Evolutionary conservation across 2,888 invertebrate species (phyloP), one percentile per base, ranked within the genome.

Genomic region (Brachynemurus nebulosus): DNA sequence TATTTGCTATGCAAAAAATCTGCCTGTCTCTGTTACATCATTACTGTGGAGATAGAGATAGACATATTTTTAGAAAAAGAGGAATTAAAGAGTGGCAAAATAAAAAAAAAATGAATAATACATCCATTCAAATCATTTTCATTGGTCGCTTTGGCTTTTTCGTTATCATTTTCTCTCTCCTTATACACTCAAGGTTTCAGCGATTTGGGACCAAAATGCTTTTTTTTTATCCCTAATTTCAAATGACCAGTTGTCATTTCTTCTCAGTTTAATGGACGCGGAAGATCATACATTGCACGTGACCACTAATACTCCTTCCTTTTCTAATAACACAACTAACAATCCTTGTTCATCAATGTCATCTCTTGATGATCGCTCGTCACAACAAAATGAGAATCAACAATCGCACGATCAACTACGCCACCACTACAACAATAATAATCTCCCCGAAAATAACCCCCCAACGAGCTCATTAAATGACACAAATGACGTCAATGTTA

Each of bases 401-500:
- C 30, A 30, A 14, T 30, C 30, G 14, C 27, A 27, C 11, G n/a
- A n/a, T 12, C 3, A n/a, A 30, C 2, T 4, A 5, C 30, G 14
- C 14, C 30, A 11, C 14, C 30, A 11, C 14, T 4, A 11, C 14
- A 7, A 30, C 30, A 30, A 5, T 27, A 3, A 27, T 12, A 27
- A 2, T 11, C 5, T 30, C n/a, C 30, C 30, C 14, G 11, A 3
- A 12, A 14, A 6, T 23, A 7, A 12, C n/a, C 4, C 30, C n/a
- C 6, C 30, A 30, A 12, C 30, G 4, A 14, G 14, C 14, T 30
- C n/a, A 4, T 30, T 30, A 30, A 30, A 30, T n/a, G 62, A 61
- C 14, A 23, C 34, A 5, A 35, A 42, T 42, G 36, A 42, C 35
- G 61, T 70, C 44, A 69, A 69, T 45, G 58, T 66, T 27, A 63